Percentiles rank a stretch among this genome's conserved stretches.
These are phyloP conservation scores for Glyptemys insculpta DNA, from an alignment of 2,797 vertebrate species.

Conservation along the genomic window DNA sequence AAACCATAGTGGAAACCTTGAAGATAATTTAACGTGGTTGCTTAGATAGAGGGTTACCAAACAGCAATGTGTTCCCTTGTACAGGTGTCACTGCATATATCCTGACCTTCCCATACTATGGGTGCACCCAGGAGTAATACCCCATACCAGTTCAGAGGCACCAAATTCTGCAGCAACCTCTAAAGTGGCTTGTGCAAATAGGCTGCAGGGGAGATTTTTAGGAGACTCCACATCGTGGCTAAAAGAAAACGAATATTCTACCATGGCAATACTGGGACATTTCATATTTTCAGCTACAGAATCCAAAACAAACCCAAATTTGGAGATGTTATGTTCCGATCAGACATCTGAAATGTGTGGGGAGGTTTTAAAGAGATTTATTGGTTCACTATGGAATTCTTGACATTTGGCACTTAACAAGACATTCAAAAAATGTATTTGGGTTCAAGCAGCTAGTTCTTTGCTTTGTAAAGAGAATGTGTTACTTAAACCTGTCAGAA, in stretches of 20 bases:
- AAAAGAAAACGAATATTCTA: background rate
- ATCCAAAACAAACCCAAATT: background rate
- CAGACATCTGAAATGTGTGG: background rate
- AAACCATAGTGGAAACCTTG: background rate
- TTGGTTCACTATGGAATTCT: conserved; percentile 31
- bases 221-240: rapidly evolving
- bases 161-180: rapidly evolving
- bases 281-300: background rate
- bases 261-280: rapidly evolving
- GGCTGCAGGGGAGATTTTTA: rapidly evolving
- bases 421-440: conserved; percentile 40
- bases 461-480: background rate
- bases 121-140: background rate
- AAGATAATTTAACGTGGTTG: rapidly evolving
- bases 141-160: rapidly evolving
- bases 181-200: rapidly evolving
- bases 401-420: conserved; percentile 31
- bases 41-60: background rate
- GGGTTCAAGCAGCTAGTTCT: background rate
- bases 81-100: rapidly evolving
- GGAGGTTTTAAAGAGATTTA: conserved; percentile 36
- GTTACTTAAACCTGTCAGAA: conserved; percentile 20
- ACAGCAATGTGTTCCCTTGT: background rate
- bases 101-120: rapidly evolving
- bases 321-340: conserved; percentile 13